Base-by-base conservation (phyloP, 2,888 invertebrate genomes). In the Chrysomela aeneicollis region DNA sequence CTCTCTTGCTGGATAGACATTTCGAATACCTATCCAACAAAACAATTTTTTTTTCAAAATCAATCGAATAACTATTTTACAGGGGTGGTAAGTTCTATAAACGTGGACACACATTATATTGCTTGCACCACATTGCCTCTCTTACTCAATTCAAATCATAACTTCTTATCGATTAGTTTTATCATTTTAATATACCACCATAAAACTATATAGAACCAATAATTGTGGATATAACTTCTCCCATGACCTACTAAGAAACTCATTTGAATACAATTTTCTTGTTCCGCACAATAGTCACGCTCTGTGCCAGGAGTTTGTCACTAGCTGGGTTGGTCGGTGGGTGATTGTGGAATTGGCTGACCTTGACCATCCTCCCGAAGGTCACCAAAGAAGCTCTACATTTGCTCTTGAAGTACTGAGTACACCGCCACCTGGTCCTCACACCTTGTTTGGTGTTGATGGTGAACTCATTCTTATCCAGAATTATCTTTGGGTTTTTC, bases 291-390 rank as follows among this genome's bases (percentile, higher is more conserved):
- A 70, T 67, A 12, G 68, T 70, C 1, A 70, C 70, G 3, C 21
- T 26, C 46, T 70, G 70, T 19, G 53, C 51, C 15, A 70, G 18
- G 12, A 72, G 55, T 59, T 70, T 70, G 8, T 67, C 57, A 21
- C 46, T 46, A 2, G 61, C 51, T 2, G 73, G 72, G 35, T 69
- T 63, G 3, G 71, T 73, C 0, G 77, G 74, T 6, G 73, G 64
- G 53, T 78, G 78, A 65, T 77, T 78, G 52, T 78, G 78, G 22
- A 66, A 61, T 32, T 72, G 69, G 18, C 68, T 71, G 5, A 77
- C 70, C 66, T 71, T 71, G 10, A 77, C 73, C 8, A 73, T 70
- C 58, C 71, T 70, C 21, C 77, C 77, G 18, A 66, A 72, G 5
- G 76, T 75, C 1, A 70, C 67, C 5, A 78, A 59, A 18, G 73